Conservation (phyloP, 2,888 invertebrate species). For the Nomada fucata region DNA sequence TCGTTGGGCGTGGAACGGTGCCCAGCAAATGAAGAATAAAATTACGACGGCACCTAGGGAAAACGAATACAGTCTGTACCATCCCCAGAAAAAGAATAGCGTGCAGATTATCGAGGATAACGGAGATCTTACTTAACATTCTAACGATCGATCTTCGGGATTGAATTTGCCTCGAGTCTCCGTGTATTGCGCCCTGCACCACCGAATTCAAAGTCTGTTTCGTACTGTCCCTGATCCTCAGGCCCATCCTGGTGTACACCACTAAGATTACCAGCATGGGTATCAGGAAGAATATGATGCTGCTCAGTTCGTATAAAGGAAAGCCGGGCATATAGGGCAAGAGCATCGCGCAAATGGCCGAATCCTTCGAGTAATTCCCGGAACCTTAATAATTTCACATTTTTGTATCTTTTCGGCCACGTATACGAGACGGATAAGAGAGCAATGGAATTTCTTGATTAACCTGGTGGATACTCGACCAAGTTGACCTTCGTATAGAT, state of each 20-base stretch:
- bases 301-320: slow-evolving; percentile 92
- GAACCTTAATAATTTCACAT: slow-evolving; percentile 81
- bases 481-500: slow-evolving; percentile 91
- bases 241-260: slow-evolving; percentile 92
- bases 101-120: neutral
- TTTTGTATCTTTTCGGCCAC: neutral
- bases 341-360: slow-evolving; percentile 92
- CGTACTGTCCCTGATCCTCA: slow-evolving; percentile 87
- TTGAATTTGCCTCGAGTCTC: slow-evolving; percentile 89
- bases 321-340: slow-evolving; percentile 86
- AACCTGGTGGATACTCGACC: slow-evolving; percentile 89
- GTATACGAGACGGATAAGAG: neutral
- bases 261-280: slow-evolving; percentile 90
- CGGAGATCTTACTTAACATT: slow-evolving; percentile 89
- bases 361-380: slow-evolving; percentile 87
- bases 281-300: slow-evolving; percentile 92
- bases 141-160: slow-evolving; percentile 90
- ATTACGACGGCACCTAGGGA: slow-evolving; percentile 95
- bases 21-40: slow-evolving; percentile 98
- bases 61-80: neutral
- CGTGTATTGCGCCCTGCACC: slow-evolving; percentile 88
- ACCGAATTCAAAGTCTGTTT: slow-evolving; percentile 84
- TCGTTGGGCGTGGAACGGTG: slow-evolving; percentile 97
- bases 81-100: neutral
- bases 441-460: neutral